These are phyloP conservation scores for Forbesichthys agassizii DNA, from an alignment of 2,113 vertebrate genomes.

Conservation along the genomic window DNA sequence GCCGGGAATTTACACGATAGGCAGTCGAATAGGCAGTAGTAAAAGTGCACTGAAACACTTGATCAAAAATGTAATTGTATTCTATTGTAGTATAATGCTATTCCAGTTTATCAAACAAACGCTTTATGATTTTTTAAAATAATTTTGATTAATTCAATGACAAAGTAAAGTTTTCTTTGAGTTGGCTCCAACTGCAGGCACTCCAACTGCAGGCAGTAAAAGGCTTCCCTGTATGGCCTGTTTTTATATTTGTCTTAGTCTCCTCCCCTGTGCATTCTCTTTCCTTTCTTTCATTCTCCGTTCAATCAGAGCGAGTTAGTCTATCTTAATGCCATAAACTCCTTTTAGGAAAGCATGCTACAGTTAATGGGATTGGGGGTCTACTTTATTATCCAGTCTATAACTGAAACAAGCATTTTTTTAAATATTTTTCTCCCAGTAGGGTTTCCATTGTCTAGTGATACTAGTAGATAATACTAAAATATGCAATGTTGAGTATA, in stretches of 20 bases:
- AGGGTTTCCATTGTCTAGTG: too few species aligned
- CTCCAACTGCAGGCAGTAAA: neutral
- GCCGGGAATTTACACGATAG: neutral
- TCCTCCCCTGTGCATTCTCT: neutral
- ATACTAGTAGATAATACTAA: too few species aligned
- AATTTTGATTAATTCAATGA: neutral
- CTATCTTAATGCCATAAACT: conserved; percentile 15
- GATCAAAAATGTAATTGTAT: too few species aligned
- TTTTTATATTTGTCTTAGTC: neutral
- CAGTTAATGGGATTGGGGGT: conserved; percentile 21
- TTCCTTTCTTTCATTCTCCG: neutral
- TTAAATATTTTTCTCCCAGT: neutral
- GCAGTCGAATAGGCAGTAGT: too few species aligned
- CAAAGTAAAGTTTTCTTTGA: neutral
- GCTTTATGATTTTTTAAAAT: neutral
- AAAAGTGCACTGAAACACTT: too few species aligned
- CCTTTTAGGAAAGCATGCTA: conserved; percentile 8
- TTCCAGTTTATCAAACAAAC: neutral
- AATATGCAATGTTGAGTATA: too few species aligned
- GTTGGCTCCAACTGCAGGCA: neutral
- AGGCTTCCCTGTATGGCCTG: neutral
- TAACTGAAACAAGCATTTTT: conserved; percentile 30
- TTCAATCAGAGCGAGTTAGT: neutral
- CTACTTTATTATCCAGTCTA: neutral
- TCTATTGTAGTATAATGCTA: too few species aligned